Percentiles rank a stretch among this genome's conserved stretches.
Evolutionary conservation across 2,797 vertebrate genomes (phyloP).

Genomic region (Brachyalestes nurse): DNA sequence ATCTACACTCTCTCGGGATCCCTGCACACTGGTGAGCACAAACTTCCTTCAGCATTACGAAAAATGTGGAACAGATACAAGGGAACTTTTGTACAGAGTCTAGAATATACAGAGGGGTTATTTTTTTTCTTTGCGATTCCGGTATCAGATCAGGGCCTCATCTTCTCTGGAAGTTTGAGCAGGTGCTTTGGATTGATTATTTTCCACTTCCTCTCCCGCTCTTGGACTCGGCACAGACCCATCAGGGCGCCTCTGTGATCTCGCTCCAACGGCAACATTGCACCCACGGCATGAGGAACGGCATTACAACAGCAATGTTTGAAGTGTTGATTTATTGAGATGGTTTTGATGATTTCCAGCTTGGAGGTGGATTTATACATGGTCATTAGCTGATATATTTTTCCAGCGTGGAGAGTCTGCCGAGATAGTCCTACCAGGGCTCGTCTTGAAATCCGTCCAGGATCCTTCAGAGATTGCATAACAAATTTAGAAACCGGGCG

Average conservation of each 20-base stretch:
- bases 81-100: conserved; percentile 19
- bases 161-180: conserved; percentile 39
- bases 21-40: conserved; percentile 70
- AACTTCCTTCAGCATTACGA: neutral
- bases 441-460: neutral
- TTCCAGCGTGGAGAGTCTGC: conserved; percentile 9
- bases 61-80: conserved; percentile 18
- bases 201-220: conserved; percentile 35
- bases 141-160: conserved; percentile 22
- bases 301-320: conserved; percentile 38
- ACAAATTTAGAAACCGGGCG: conserved; percentile 7
- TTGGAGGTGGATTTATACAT: conserved; percentile 40
- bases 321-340: conserved; percentile 48
- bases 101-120: neutral
- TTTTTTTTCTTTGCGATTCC: conserved; percentile 6
- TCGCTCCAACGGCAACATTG: conserved; percentile 58
- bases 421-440: neutral
- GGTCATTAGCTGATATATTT: conserved; percentile 37
- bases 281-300: conserved; percentile 38
- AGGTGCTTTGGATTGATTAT: conserved; percentile 38
- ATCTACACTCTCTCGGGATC: conserved; percentile 78
- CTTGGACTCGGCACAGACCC: conserved; percentile 48
- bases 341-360: conserved; percentile 59
- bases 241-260: conserved; percentile 62
- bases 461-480: conserved; percentile 7